Conservation (phyloP, 2,888 invertebrate species). For the Tolmerus cingulatus region DNA sequence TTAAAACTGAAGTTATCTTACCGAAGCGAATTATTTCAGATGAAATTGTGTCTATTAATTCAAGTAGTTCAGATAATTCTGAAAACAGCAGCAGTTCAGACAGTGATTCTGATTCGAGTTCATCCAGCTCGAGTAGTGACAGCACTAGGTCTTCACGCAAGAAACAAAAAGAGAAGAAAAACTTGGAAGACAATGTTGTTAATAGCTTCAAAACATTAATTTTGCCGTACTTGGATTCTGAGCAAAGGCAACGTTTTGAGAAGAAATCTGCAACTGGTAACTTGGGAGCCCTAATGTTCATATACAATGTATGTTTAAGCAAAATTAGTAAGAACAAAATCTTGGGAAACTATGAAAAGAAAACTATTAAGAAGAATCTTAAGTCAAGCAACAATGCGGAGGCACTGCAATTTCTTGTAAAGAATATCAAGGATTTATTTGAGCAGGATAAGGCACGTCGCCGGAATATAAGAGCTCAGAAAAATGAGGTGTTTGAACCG, state of each 20-base stretch:
- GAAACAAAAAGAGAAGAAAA: constrained; percentile 40
- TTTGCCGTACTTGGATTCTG: constrained; percentile 54
- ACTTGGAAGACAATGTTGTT: constrained; percentile 56
- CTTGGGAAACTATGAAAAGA: constrained; percentile 55
- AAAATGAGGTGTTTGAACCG: not conserved
- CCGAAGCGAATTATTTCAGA: not conserved
- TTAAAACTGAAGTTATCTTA: not conserved
- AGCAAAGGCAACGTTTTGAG: constrained; percentile 54
- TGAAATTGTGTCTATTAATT: constrained; percentile 4
- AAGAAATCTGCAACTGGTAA: constrained; percentile 53
- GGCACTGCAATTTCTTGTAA: constrained; percentile 57
- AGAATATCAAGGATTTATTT: constrained; percentile 49
- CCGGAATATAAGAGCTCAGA: not conserved
- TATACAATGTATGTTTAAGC: constrained; percentile 56
- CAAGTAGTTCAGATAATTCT: constrained; percentile 1
- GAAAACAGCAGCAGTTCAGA: constrained; percentile 46
- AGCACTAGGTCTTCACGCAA: constrained; percentile 35
- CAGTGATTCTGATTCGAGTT: constrained; percentile 49
- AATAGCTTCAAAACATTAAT: constrained; percentile 58
- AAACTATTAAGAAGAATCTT: constrained; percentile 57
- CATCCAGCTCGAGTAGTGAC: constrained; percentile 50
- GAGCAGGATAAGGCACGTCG: not conserved
- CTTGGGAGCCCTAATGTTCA: constrained; percentile 55
- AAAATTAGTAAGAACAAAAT: constrained; percentile 29
- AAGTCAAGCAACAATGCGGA: constrained; percentile 55